Evolutionary conservation across 2,113 vertebrate species (phyloP).

Genomic region (Vidua macroura): DNA sequence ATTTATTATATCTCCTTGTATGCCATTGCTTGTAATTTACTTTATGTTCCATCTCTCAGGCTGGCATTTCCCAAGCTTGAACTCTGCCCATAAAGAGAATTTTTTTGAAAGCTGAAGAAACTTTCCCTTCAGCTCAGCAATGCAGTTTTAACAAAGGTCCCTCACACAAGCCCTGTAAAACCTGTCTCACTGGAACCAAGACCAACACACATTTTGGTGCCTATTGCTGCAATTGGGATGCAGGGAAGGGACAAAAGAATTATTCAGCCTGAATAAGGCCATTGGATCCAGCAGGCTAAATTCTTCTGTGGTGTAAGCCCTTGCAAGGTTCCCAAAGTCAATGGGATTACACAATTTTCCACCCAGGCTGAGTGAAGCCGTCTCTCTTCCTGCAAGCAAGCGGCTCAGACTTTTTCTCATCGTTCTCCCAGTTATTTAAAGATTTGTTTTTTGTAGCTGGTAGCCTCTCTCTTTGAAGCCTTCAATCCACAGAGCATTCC

Average conservation of each 20-base stretch:
- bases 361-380: neutral
- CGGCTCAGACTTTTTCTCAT: neutral
- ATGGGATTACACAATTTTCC: neutral
- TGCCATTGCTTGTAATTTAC: neutral
- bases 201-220: neutral
- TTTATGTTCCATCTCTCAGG: neutral
- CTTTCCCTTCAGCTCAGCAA: neutral
- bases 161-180: neutral
- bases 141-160: neutral
- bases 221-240: neutral
- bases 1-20: neutral
- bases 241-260: constrained; percentile 9
- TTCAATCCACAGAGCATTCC: neutral
- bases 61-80: neutral
- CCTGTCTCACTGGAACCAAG: neutral
- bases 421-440: neutral
- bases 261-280: neutral
- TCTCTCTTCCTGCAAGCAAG: fast-evolving
- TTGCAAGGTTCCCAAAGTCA: neutral
- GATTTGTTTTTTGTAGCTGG: neutral
- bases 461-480: neutral
- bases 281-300: neutral
- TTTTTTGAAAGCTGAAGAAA: neutral
- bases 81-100: neutral
- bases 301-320: neutral